These are phyloP conservation scores for Aurelia aurita complex sp. Pacific DNA, from an alignment of 30 jellyfish, hydroid and myxozoan species.

Conservation along the genomic window DNA sequence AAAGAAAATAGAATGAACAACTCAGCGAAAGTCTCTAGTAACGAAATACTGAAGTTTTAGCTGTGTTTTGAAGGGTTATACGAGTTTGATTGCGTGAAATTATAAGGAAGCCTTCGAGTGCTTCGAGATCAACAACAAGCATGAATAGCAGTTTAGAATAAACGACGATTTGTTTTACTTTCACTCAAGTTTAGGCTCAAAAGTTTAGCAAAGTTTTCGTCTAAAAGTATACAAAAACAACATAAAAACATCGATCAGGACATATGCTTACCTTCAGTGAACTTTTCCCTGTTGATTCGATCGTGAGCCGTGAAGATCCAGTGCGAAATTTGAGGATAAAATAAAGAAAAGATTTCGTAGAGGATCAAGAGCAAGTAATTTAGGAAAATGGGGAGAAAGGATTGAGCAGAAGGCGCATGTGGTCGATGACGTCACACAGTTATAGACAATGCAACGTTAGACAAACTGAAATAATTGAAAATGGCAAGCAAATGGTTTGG, in stretches of 20 bases:
- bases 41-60: background rate
- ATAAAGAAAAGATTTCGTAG: slow-evolving; percentile 76
- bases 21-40: background rate
- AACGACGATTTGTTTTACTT: slow-evolving; percentile 60
- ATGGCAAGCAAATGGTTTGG: slow-evolving; percentile 57
- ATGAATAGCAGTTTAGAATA: slow-evolving; percentile 64
- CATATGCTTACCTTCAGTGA: slow-evolving; percentile 35
- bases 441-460: slow-evolving; percentile 71
- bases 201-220: slow-evolving; percentile 12
- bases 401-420: slow-evolving; percentile 94
- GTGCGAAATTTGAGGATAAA: slow-evolving; percentile 77
- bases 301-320: slow-evolving; percentile 42
- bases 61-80: background rate
- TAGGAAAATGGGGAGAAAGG: slow-evolving; percentile 87
- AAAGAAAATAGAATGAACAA: slow-evolving; percentile 33
- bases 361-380: slow-evolving; percentile 86
- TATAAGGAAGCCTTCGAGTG: slow-evolving; percentile 59
- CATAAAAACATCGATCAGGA: slow-evolving; percentile 11
- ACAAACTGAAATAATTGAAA: slow-evolving; percentile 34
- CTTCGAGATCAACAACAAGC: slow-evolving; percentile 83
- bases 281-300: slow-evolving; percentile 4
- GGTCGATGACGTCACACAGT: slow-evolving; percentile 92
- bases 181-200: slow-evolving; percentile 43
- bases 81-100: background rate
- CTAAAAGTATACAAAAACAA: background rate